These are phyloP conservation scores for Cephus cinctus DNA, from an alignment of 1,140 invertebrate genomes.

Conservation along the genomic window DNA sequence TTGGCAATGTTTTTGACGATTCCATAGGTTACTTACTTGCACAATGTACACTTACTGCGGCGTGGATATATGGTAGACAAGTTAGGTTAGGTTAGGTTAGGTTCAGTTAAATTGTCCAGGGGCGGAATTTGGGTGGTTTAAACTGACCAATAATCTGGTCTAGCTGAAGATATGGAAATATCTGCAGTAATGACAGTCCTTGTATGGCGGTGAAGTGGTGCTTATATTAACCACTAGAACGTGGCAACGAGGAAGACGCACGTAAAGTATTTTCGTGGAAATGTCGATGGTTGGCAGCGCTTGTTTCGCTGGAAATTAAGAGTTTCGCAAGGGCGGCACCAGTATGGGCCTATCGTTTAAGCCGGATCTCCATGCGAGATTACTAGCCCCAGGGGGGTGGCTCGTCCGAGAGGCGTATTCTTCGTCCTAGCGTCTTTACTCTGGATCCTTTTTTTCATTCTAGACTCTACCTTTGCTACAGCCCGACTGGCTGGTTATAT, in stretches of 20 bases:
- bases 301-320: constrained; percentile 50
- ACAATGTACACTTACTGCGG: too few relatives aligned
- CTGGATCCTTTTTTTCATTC: too few relatives aligned
- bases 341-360: constrained; percentile 56
- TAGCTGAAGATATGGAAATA: constrained; percentile 50
- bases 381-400: constrained; percentile 47
- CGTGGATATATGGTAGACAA: too few relatives aligned
- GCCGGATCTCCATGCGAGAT: constrained; percentile 55
- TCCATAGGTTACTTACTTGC: too few relatives aligned
- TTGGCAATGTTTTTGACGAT: too few relatives aligned
- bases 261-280: constrained; percentile 46
- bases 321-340: constrained; percentile 50
- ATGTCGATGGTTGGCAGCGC: constrained; percentile 29
- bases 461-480: too few relatives aligned
- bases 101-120: too few relatives aligned
- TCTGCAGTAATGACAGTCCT: constrained; percentile 45
- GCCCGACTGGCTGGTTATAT: too few relatives aligned
- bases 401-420: constrained; percentile 44
- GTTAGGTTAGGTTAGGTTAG: too few relatives aligned
- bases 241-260: constrained; percentile 26
- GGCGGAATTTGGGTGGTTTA: too few relatives aligned
- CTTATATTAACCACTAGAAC: too few relatives aligned
- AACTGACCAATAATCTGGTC: constrained; percentile 46
- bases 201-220: constrained; percentile 28
- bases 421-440: too few relatives aligned